Percentiles rank a stretch among this genome's conserved stretches.
Evolutionary conservation across 2,797 vertebrate species (phyloP).

Genomic region (Uromys caudimaculatus): DNA sequence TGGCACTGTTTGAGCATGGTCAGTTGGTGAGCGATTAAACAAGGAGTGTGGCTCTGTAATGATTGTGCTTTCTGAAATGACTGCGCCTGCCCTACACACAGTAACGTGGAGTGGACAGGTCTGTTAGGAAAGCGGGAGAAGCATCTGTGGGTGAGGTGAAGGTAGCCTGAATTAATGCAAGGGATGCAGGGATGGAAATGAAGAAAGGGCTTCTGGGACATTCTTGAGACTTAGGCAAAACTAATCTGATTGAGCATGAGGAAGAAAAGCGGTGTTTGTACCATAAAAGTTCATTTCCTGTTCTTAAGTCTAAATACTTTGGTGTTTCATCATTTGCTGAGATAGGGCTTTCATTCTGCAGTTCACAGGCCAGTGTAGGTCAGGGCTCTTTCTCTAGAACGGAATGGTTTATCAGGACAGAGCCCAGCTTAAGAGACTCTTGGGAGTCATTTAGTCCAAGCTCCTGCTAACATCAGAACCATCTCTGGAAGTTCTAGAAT

Average conservation of each 20-base stretch:
- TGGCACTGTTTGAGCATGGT: not conserved
- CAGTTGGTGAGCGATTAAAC: not conserved
- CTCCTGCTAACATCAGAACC: not conserved
- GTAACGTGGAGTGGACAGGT: not conserved
- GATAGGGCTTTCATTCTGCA: not conserved
- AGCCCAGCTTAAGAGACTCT: not conserved
- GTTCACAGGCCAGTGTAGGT: not conserved
- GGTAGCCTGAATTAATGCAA: not conserved
- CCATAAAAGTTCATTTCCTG: slow-evolving; percentile 9
- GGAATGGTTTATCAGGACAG: not conserved
- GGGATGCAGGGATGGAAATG: not conserved
- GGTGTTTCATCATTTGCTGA: not conserved
- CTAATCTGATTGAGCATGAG: not conserved
- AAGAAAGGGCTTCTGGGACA: slow-evolving; percentile 13
- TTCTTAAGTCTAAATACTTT: not conserved
- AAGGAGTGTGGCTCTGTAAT: not conserved
- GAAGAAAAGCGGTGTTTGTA: not conserved
- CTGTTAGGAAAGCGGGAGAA: not conserved
- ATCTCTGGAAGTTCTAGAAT: not conserved
- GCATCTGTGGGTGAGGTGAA: not conserved
- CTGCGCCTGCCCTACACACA: not conserved
- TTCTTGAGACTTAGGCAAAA: slow-evolving; percentile 11
- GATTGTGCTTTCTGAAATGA: slow-evolving; percentile 5
- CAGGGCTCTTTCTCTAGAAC: not conserved
- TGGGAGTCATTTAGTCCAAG: not conserved